Percentiles rank a stretch among this genome's conserved stretches.
These are phyloP conservation scores for Tachina lurida DNA, from an alignment of 2,888 invertebrate genomes.

Conservation along the genomic window DNA sequence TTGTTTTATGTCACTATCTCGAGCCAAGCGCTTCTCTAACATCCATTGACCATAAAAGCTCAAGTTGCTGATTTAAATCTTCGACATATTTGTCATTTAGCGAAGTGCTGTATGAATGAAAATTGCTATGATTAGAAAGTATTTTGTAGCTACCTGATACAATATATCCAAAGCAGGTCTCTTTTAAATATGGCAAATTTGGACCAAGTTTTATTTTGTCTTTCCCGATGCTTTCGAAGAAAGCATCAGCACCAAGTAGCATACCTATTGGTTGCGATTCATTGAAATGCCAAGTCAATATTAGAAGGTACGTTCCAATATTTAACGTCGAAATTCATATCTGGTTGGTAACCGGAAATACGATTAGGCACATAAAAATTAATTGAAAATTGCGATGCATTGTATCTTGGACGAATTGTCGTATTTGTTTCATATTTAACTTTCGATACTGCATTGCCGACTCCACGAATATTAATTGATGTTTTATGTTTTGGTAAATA, in stretches of 20 bases:
- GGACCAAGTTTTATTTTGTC: conserved; percentile 25
- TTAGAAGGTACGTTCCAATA: conserved; percentile 56
- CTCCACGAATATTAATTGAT: conserved; percentile 46
- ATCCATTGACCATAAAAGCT: conserved; percentile 12
- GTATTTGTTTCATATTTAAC: conserved; percentile 57
- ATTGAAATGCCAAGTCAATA: conserved; percentile 44
- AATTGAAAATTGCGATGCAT: conserved; percentile 10
- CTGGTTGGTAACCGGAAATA: conserved; percentile 49
- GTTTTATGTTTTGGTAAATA: conserved; percentile 36
- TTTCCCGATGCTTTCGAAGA: conserved; percentile 7
- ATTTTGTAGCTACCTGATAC: not conserved
- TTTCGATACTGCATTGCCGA: conserved; percentile 46
- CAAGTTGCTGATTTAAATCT: not conserved
- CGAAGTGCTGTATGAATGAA: not conserved
- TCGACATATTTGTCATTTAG: not conserved
- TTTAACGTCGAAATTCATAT: conserved; percentile 32
- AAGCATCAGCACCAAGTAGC: conserved; percentile 12
- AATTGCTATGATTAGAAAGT: not conserved
- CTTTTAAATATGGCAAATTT: conserved; percentile 2
- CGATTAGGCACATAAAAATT: conserved; percentile 41
- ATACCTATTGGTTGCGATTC: conserved; percentile 45
- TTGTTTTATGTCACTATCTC: no score
- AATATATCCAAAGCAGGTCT: no score
- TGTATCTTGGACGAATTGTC: conserved; percentile 47
- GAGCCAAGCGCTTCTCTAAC: no score